phyloP scores from a whole-genome alignment of 2,113 vertebrate species.

The Macaca mulatta region DNA sequence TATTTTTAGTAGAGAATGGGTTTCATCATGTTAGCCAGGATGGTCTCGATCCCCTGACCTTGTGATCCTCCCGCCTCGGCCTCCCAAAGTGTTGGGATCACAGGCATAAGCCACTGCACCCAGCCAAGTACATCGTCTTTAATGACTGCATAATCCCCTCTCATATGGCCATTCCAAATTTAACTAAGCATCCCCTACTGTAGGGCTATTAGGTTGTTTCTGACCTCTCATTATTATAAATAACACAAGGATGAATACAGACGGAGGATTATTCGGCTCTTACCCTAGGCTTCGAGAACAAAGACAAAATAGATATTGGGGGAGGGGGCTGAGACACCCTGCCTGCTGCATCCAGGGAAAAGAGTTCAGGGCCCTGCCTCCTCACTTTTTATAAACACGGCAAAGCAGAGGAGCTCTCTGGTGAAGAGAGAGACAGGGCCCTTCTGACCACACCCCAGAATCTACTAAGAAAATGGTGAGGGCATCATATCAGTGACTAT shows the following conservation, averaged over 20 bases:
- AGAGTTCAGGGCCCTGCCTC: not conserved
- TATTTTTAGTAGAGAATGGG: too few species aligned
- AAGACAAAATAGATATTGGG: not conserved
- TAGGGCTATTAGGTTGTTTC: not conserved
- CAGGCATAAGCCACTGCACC: not conserved
- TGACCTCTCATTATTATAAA: not conserved
- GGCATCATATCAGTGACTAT: not conserved
- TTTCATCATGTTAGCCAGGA: too few species aligned
- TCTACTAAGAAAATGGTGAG: not conserved
- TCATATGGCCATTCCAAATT: not conserved
- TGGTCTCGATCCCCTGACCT: too few species aligned
- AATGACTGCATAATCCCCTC: not conserved
- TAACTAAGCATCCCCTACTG: not conserved
- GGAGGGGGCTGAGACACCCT: not conserved
- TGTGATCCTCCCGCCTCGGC: not conserved
- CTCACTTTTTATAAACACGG: too few species aligned
- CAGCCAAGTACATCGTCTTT: not conserved
- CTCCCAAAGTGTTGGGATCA: not conserved
- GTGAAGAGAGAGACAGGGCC: not conserved
- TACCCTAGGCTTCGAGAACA: not conserved
- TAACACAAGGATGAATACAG: not conserved
- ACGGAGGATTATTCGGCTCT: not conserved
- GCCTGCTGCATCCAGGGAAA: not conserved
- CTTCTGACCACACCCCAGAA: not conserved
- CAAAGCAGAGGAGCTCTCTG: too few species aligned